Evolutionary conservation across 2,888 invertebrate genomes (phyloP).

Genomic region (Plebejus melissa): DNA sequence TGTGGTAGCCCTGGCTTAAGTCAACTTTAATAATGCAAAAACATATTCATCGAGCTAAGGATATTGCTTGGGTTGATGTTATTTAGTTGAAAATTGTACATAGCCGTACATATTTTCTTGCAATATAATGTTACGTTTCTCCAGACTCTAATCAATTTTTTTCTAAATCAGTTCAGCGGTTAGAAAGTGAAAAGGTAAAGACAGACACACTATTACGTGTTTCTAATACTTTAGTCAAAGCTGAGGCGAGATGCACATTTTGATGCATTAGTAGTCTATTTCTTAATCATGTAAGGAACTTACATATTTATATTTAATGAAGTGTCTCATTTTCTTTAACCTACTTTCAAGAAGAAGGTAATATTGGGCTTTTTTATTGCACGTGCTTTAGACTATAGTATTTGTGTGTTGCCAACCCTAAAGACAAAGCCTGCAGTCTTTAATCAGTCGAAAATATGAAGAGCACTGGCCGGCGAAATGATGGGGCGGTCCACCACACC

Average conservation of each 20-base stretch:
- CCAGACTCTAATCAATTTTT: neutral
- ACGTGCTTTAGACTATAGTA: no score
- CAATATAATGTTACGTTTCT: neutral
- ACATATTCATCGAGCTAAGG: neutral
- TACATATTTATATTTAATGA: no score
- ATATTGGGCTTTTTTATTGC: no score
- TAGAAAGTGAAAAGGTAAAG: neutral
- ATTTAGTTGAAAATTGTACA: conserved; percentile 1
- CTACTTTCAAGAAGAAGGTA: no score
- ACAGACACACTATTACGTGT: no score
- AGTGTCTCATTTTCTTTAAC: no score
- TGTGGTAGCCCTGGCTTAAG: neutral
- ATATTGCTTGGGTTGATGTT: neutral
- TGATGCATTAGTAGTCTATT: no score
- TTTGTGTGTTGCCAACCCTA: neutral
- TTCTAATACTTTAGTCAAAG: no score
- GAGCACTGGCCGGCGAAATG: conserved; percentile 67
- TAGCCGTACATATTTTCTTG: neutral
- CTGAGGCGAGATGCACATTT: no score
- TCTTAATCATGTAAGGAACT: no score
- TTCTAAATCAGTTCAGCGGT: neutral
- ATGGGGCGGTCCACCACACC: conserved; percentile 67
- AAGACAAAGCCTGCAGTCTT: conserved; percentile 58
- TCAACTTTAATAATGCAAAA: conserved; percentile 10
- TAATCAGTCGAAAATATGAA: conserved; percentile 69